A percentile compares a stretch with the other conserved stretches of the same genome.
phyloP scores from a whole-genome alignment of 2,113 vertebrate genomes.

The Sylvia atricapilla region DNA sequence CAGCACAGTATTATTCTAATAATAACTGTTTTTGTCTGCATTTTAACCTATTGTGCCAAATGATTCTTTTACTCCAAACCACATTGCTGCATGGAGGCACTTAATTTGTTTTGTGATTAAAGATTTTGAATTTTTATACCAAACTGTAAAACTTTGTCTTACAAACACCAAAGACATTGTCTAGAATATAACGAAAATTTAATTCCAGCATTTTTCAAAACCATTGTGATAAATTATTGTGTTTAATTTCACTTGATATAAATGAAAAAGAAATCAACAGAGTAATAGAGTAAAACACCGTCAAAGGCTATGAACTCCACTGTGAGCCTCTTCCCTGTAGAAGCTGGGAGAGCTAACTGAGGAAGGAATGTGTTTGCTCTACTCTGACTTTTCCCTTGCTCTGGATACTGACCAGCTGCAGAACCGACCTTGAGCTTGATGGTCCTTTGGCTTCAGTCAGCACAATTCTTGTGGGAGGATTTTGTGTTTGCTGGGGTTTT shows the following conservation, averaged over 20 bases:
- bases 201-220: background rate
- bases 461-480: fast-evolving
- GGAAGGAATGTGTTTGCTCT: background rate
- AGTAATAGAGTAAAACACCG: background rate
- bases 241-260: background rate
- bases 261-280: background rate
- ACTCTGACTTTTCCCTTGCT: background rate
- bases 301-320: background rate
- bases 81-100: background rate
- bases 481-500: background rate
- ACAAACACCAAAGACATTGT: background rate
- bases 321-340: background rate
- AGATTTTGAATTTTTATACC: background rate
- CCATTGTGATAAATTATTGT: background rate
- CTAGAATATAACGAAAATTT: background rate
- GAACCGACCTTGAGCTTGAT: background rate
- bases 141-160: background rate
- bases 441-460: background rate
- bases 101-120: background rate
- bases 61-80: background rate
- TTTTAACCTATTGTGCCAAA: background rate
- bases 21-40: background rate
- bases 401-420: background rate
- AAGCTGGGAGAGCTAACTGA: background rate
- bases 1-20: background rate